Conservation (phyloP, 2,888 invertebrate genomes). For the Cheilosia variabilis region DNA sequence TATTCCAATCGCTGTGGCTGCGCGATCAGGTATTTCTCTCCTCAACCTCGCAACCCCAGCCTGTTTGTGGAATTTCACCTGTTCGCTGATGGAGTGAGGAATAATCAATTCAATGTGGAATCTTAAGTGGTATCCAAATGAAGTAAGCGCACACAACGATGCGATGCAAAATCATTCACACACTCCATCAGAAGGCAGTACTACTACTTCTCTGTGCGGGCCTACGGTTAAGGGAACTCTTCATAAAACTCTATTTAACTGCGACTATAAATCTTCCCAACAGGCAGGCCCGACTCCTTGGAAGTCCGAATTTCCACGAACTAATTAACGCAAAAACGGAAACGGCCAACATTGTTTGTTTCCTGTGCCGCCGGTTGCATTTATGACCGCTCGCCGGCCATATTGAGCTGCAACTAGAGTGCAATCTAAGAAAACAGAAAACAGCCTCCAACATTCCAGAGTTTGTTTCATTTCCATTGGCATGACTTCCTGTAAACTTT, state of each 20-base stretch:
- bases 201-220: background rate
- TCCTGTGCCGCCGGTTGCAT: slow-evolving; percentile 17
- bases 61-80: slow-evolving; percentile 53
- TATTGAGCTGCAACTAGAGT: slow-evolving; percentile 2
- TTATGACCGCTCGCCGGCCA: slow-evolving; percentile 15
- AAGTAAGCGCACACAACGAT: slow-evolving; percentile 1
- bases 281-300: background rate
- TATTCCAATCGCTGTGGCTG: background rate
- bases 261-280: slow-evolving; percentile 23
- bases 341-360: slow-evolving; percentile 11
- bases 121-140: slow-evolving; percentile 46
- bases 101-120: slow-evolving; percentile 40
- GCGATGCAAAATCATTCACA: slow-evolving; percentile 18
- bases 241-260: slow-evolving; percentile 36
- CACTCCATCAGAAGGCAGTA: background rate
- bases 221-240: slow-evolving; percentile 5
- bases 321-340: slow-evolving; percentile 19
- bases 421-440: background rate
- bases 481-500: slow-evolving; percentile 9
- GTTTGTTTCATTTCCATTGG: background rate
- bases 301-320: slow-evolving; percentile 4
- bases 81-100: slow-evolving; percentile 39
- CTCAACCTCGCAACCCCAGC: background rate
- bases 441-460: slow-evolving; percentile 1
- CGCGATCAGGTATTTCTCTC: slow-evolving; percentile 20